Base-by-base conservation (phyloP, 2,113 vertebrate genomes). In the Nematolebias whitei region DNA sequence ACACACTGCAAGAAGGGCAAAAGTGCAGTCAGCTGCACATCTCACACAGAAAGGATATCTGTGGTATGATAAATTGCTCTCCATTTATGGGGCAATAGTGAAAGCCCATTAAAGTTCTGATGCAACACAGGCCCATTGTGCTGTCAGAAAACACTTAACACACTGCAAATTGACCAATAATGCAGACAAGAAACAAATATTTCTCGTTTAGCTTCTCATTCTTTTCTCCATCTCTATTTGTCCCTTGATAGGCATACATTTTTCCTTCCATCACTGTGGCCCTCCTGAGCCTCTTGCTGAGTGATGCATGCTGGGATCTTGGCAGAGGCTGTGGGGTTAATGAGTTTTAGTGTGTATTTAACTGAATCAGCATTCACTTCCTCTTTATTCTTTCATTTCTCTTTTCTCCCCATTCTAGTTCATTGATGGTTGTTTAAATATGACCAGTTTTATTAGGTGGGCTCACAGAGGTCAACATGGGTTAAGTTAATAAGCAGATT, bases 321-420 rank as follows among this genome's bases (percentile, higher is more conserved):
- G 83, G 82, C 76, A 90, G 68, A 89, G 87, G 88, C 90, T 92
- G 91, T 80, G 66, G 89, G 91, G 90, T 94, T 96, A 95, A 96
- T 96, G 93, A 95, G 95, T 93, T 91, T 96, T 95, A 96, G 92
- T 91, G 94, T 93, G 90, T 90, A 91, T 95, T 96, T 94, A 95
- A 86, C 87, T 87, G 84, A 86, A 79, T 71, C 68, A 43, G 76
- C 76, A 77, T 74, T 80, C 71, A 78, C 78, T 80, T 85, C 78
- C 69, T 51, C 66, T 66, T 62, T 75, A 78, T 85, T 39, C 82
- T 80, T 80, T 80, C 26, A 72, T 82, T 78, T 59, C 63, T 64
- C 83, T 66, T 41, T 62, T 35, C 24, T 54, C 68, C 19, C 32
- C 52, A 83, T 87, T 71, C 84, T 90, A 89, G 92, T 89, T 90